A percentile compares a stretch with the other conserved stretches of the same genome.
Evolutionary conservation across 2,888 invertebrate genomes (phyloP).

Genomic region (Sesia bembeciformis): DNA sequence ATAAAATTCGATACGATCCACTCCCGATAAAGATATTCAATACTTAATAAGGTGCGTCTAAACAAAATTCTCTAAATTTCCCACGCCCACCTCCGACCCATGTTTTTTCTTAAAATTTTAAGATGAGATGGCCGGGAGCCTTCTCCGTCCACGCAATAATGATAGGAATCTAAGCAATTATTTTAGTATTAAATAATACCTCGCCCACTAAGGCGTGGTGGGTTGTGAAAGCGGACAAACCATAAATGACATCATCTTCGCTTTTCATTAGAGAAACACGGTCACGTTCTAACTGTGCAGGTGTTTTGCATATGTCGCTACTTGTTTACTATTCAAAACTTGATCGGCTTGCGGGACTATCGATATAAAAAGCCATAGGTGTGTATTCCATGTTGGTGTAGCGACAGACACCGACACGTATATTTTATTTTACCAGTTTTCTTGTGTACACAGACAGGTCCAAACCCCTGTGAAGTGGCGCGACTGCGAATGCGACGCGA

Average conservation of each 20-base stretch:
- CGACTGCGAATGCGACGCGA: too few species aligned
- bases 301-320: slow-evolving; percentile 6
- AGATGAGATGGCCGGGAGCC: slow-evolving; percentile 50
- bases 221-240: slow-evolving; percentile 30
- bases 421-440: too few species aligned
- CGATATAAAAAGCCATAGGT: neutral
- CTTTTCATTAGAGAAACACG: slow-evolving; percentile 13
- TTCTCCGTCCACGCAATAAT: slow-evolving; percentile 48
- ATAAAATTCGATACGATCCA: neutral
- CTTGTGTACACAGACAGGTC: too few species aligned
- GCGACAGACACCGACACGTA: too few species aligned
- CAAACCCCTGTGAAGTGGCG: too few species aligned
- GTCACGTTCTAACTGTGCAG: slow-evolving; percentile 5
- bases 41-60: slow-evolving; percentile 34
- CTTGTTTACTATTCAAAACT: neutral
- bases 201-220: slow-evolving; percentile 35
- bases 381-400: too few species aligned
- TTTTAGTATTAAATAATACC: slow-evolving; percentile 42
- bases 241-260: slow-evolving; percentile 36
- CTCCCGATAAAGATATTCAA: slow-evolving; percentile 38
- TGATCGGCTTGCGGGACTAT: neutral
- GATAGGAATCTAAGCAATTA: slow-evolving; percentile 64
- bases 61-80: slow-evolving; percentile 33
- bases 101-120: slow-evolving; percentile 27
- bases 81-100: slow-evolving; percentile 38